Percentiles rank a stretch among this genome's conserved stretches.
Evolutionary conservation across 2,797 vertebrate genomes (phyloP).

Genomic region (Neosilurus hyrtlii): DNA sequence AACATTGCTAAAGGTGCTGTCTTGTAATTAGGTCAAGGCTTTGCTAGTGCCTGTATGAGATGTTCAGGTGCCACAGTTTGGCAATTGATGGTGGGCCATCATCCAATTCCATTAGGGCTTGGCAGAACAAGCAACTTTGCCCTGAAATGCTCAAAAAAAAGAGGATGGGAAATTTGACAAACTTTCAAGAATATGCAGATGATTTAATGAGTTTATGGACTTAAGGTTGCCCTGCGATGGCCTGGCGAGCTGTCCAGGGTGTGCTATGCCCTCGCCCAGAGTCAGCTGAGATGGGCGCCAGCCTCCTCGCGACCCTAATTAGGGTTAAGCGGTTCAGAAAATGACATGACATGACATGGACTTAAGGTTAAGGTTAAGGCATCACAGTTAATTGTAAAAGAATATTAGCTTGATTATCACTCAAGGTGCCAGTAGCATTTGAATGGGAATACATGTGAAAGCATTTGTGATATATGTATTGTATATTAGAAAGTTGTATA

Average conservation of each 20-base stretch:
- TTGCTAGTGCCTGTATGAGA: background rate
- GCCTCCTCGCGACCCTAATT: no score
- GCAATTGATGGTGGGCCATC: background rate
- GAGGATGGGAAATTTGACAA: background rate
- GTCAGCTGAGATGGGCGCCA: no score
- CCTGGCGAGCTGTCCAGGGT: no score
- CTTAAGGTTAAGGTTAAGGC: no score
- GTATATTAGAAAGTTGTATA: background rate
- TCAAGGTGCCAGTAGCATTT: background rate
- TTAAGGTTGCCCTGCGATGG: no score
- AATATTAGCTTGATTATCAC: background rate
- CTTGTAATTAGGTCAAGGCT: constrained; percentile 1
- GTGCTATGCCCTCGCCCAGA: no score
- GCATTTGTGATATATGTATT: background rate
- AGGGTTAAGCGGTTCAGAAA: no score
- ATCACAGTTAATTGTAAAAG: background rate
- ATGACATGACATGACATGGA: no score
- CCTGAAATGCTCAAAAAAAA: background rate
- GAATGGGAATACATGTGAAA: background rate
- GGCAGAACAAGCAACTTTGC: constrained; percentile 7
- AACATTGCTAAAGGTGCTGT: background rate
- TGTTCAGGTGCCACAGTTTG: background rate
- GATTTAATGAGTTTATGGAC: background rate
- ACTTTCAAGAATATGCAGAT: background rate
- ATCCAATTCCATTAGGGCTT: background rate